Percentiles rank a stretch among this genome's conserved stretches.
phyloP scores from a whole-genome alignment of 2,797 vertebrate genomes.

The Channa striata region DNA sequence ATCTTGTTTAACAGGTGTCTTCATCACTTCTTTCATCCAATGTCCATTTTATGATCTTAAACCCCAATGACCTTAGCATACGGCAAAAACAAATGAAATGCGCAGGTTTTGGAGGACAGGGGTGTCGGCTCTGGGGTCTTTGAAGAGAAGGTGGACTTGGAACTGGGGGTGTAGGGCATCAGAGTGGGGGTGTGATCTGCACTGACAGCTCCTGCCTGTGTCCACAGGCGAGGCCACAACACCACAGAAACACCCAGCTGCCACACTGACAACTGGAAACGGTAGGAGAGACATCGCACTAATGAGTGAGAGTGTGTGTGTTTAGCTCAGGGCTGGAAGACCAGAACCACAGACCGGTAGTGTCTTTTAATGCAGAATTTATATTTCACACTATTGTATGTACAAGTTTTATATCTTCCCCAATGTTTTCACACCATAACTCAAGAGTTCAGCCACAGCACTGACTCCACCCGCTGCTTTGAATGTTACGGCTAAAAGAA shows the following conservation, averaged over 20 bases:
- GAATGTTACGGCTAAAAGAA: too few relatives aligned
- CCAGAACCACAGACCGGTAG: neutral
- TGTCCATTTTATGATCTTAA: too few relatives aligned
- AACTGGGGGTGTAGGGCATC: constrained; percentile 19
- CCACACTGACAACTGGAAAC: constrained; percentile 79
- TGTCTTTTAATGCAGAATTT: neutral
- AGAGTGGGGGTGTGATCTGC: constrained; percentile 59
- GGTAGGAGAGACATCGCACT: constrained; percentile 73
- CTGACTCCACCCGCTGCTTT: too few relatives aligned
- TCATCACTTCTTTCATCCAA: too few relatives aligned
- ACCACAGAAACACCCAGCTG: constrained; percentile 63
- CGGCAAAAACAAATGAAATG: neutral
- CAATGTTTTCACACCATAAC: too few relatives aligned
- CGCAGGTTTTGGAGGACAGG: neutral
- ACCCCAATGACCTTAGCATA: too few relatives aligned
- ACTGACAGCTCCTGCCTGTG: constrained; percentile 70
- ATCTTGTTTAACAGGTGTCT: too few relatives aligned
- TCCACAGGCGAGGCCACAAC: constrained; percentile 64
- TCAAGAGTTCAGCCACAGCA: too few relatives aligned
- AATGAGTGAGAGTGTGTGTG: constrained; percentile 67
- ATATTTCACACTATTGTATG: too few relatives aligned
- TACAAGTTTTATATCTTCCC: too few relatives aligned
- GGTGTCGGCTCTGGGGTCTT: neutral
- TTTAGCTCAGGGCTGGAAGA: constrained; percentile 17
- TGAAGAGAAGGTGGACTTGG: neutral